Evolutionary conservation across 2,797 vertebrate species (phyloP).

Genomic region (Atherinosoma microstoma): DNA sequence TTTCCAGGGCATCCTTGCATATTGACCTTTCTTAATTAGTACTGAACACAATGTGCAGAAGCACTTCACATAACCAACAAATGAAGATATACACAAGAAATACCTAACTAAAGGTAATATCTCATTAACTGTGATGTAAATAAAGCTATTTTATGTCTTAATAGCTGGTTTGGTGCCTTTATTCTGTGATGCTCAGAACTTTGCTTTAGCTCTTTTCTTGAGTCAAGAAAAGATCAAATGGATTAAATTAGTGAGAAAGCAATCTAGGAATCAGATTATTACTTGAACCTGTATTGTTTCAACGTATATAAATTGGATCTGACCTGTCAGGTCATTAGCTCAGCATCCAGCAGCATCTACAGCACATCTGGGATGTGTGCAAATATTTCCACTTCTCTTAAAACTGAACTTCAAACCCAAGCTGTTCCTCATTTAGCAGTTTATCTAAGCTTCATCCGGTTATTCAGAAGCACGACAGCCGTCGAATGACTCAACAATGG

Average conservation of each 20-base stretch:
- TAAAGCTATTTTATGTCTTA: not conserved
- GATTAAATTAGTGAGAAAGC: not conserved
- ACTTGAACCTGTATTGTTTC: not conserved
- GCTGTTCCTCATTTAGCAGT: not conserved
- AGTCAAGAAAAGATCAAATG: not conserved
- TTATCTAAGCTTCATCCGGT: not conserved
- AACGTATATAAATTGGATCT: not conserved
- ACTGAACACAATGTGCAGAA: no score
- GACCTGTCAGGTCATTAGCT: constrained; percentile 4
- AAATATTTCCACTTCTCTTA: not conserved
- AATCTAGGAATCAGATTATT: not conserved
- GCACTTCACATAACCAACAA: no score
- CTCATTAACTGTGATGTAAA: not conserved
- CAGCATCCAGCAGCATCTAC: not conserved
- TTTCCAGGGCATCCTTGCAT: no score
- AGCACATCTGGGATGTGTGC: constrained; percentile 14
- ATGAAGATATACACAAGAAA: no score
- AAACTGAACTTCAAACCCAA: not conserved
- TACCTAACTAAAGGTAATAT: no score
- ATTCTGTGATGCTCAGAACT: not conserved
- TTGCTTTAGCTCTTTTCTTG: not conserved
- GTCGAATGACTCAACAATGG: constrained; percentile 3
- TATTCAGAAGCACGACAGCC: not conserved
- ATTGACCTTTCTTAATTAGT: no score
- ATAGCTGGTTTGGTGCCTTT: not conserved